A percentile compares a stretch with the other conserved stretches of the same genome.
Conservation (phyloP, 2,888 invertebrate species). For the Melipona beecheii region DNA sequence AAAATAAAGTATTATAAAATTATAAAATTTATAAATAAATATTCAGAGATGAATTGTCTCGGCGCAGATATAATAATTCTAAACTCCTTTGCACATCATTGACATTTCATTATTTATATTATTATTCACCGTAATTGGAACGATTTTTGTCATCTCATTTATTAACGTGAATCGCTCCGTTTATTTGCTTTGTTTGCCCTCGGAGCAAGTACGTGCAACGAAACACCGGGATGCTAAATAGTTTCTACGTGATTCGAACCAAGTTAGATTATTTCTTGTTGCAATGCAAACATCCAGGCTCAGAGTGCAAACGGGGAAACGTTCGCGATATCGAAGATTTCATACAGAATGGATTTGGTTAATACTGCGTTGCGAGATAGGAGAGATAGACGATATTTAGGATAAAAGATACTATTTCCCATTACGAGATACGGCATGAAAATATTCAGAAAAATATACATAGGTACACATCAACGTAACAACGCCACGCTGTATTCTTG, state of each 20-base stretch:
- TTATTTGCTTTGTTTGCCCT: neutral
- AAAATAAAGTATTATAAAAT: too few species aligned
- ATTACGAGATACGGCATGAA: neutral
- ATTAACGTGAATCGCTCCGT: too few species aligned
- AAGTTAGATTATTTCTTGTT: neutral
- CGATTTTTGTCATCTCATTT: too few species aligned
- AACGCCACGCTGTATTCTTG: neutral
- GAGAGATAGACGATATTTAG: neutral
- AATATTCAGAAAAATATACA: neutral
- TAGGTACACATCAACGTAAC: neutral
- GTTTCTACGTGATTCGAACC: neutral
- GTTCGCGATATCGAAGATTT: conserved; percentile 6
- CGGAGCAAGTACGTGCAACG: neutral
- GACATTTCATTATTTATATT: too few species aligned
- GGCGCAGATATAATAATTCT: too few species aligned
- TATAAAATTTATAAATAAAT: too few species aligned
- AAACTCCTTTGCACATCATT: too few species aligned
- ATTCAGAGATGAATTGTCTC: too few species aligned
- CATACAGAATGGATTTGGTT: conserved; percentile 2
- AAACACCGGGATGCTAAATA: neutral
- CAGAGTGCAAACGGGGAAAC: neutral
- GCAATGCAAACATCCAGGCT: neutral
- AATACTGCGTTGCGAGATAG: neutral
- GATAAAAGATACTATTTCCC: neutral
- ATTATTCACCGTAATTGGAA: too few species aligned